Evolutionary conservation across 1,140 invertebrate genomes (phyloP).

Genomic region (Contarinia nasturtii): DNA sequence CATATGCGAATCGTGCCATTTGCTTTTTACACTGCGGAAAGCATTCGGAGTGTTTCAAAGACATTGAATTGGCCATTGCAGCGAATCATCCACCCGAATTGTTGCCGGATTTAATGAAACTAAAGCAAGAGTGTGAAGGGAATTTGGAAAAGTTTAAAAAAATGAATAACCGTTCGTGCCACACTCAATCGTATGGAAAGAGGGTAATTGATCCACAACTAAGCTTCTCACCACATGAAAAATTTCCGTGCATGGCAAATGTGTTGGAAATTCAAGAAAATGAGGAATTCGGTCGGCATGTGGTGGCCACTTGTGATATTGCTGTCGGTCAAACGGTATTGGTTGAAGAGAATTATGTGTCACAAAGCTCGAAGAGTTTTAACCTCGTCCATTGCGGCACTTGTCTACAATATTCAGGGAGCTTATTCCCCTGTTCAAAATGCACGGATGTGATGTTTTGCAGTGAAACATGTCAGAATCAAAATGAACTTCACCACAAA

Average conservation of each 20-base stretch:
- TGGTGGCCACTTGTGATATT: not conserved
- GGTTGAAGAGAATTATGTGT: not conserved
- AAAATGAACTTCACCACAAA: constrained; percentile 42
- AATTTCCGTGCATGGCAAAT: too few relatives aligned
- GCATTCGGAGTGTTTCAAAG: constrained; percentile 19
- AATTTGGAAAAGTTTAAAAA: too few relatives aligned
- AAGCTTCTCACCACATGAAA: not conserved
- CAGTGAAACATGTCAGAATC: constrained; percentile 37
- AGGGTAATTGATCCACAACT: constrained; percentile 12
- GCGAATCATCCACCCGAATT: constrained; percentile 14
- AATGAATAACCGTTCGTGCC: constrained; percentile 14
- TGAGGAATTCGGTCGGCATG: constrained; percentile 1
- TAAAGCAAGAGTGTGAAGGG: not conserved
- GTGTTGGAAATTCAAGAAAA: not conserved
- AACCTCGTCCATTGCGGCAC: not conserved
- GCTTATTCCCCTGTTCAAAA: constrained; percentile 40
- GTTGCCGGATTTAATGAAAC: constrained; percentile 4
- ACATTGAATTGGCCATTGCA: constrained; percentile 17
- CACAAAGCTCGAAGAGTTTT: not conserved
- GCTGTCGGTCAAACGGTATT: not conserved
- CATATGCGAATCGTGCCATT: constrained; percentile 25
- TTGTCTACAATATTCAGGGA: constrained; percentile 30
- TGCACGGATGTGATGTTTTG: constrained; percentile 53
- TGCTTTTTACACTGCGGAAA: constrained; percentile 19
- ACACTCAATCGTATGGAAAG: constrained; percentile 12